These are phyloP conservation scores for Habroteleia sp. DNA, from an alignment of 2,888 invertebrate genomes.

Conservation along the genomic window DNA sequence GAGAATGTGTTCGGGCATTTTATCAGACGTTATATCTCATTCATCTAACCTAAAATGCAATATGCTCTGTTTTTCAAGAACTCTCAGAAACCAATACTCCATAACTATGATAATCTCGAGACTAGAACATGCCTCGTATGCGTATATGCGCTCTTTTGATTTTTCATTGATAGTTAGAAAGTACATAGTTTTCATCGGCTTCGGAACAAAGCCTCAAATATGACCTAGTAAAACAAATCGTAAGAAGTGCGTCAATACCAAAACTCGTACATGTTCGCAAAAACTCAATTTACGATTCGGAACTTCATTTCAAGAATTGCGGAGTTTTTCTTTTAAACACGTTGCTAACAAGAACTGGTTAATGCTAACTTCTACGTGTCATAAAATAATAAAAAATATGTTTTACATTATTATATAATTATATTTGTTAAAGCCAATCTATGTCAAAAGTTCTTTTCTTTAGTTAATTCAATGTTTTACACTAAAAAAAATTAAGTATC, in stretches of 20 bases:
- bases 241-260: constrained; percentile 20
- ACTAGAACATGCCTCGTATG: constrained; percentile 27
- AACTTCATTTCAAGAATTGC: constrained; percentile 29
- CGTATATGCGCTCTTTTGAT: constrained; percentile 31
- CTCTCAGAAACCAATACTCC: constrained; percentile 40
- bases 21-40: constrained; percentile 1
- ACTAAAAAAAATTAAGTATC: no score
- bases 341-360: constrained; percentile 27
- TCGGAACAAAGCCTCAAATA: constrained; percentile 53
- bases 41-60: constrained; percentile 41
- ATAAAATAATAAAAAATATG: constrained; percentile 20
- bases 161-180: constrained; percentile 51
- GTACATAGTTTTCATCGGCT: constrained; percentile 56
- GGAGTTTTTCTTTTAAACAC: constrained; percentile 25
- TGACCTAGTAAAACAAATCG: constrained; percentile 56
- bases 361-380: constrained; percentile 6
- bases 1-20: constrained; percentile 1
- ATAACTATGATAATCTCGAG: constrained; percentile 56
- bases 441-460: no score
- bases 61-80: constrained; percentile 37
- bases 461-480: no score
- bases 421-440: no score
- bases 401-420: no score
- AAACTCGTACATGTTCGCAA: constrained; percentile 12
- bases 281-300: constrained; percentile 45